Conservation (phyloP, 2,113 vertebrate species). For the Ovis canadensis region DNA sequence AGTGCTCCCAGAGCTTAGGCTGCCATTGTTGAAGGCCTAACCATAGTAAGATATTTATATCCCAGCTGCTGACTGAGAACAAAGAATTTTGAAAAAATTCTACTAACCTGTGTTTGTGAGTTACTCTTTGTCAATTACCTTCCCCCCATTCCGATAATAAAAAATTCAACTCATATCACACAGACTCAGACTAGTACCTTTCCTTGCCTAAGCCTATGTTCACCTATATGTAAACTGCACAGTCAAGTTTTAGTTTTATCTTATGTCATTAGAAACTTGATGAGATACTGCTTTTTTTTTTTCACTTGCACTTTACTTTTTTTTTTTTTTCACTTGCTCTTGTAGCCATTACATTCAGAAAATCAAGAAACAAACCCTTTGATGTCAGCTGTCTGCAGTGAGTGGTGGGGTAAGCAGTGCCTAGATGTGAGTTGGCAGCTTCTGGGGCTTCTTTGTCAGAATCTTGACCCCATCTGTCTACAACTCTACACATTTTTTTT, state of each 20-base stretch:
- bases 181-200: neutral
- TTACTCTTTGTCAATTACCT: neutral
- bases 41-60: neutral
- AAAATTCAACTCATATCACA: neutral
- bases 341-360: neutral
- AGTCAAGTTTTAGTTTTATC: neutral
- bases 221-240: neutral
- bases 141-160: neutral
- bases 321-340: no score
- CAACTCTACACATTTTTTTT: neutral
- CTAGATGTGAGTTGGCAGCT: neutral
- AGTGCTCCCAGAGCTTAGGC: neutral
- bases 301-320: neutral
- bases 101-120: neutral
- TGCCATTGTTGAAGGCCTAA: neutral
- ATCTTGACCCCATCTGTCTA: neutral
- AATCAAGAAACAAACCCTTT: neutral
- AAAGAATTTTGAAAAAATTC: neutral
- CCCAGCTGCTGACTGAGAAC: neutral
- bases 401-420: fast-evolving
- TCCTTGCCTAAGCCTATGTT: neutral
- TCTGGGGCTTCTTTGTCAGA: neutral
- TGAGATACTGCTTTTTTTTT: neutral
- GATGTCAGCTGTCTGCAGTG: neutral
- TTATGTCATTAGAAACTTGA: neutral